These are phyloP conservation scores for Leptopilina drosophilae DNA, from an alignment of 2,888 invertebrate species.

Conservation along the genomic window DNA sequence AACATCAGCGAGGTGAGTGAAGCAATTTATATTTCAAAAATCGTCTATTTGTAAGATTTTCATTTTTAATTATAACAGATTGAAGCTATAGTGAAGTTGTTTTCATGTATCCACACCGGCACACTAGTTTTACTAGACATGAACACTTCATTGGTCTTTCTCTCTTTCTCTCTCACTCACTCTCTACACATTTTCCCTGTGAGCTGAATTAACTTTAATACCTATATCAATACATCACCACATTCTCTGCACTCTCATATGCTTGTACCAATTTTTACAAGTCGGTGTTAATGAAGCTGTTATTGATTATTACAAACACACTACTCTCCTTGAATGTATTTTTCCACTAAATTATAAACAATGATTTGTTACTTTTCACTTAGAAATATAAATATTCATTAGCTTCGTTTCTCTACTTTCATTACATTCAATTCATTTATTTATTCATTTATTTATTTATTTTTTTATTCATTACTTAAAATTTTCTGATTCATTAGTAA, in stretches of 20 bases:
- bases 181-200: not conserved
- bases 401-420: not conserved
- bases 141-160: slow-evolving; percentile 2
- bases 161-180: too few species aligned
- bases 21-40: slow-evolving; percentile 3
- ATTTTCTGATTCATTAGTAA: too few species aligned
- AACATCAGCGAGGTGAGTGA: slow-evolving; percentile 77
- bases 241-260: not conserved
- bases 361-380: slow-evolving; percentile 9
- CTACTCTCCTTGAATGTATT: not conserved
- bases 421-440: too few species aligned
- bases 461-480: too few species aligned
- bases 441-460: too few species aligned
- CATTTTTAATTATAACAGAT: slow-evolving; percentile 14
- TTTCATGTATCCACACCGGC: slow-evolving; percentile 28
- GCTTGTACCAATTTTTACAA: slow-evolving; percentile 36
- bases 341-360: not conserved
- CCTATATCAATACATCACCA: slow-evolving; percentile 19
- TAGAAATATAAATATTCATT: not conserved
- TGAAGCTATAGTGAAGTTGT: not conserved
- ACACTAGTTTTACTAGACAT: slow-evolving; percentile 18
- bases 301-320: slow-evolving; percentile 4
- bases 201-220: slow-evolving; percentile 23
- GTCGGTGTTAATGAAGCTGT: not conserved
- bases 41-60: slow-evolving; percentile 1